phyloP scores from a whole-genome alignment of 64 coral and sea anemone species.

The Catalaphyllia jardinei region DNA sequence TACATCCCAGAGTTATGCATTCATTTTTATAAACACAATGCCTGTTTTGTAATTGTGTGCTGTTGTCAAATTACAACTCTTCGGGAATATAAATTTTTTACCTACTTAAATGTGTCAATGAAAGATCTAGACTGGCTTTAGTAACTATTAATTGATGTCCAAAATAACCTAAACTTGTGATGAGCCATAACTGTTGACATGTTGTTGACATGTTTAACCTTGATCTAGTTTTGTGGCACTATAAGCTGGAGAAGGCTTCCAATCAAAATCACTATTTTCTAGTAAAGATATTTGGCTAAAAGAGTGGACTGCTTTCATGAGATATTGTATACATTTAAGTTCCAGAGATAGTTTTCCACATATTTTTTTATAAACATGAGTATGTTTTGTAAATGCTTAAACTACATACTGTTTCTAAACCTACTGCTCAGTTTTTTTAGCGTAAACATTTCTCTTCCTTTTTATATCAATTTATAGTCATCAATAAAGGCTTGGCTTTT shows the following conservation, averaged over 20 bases:
- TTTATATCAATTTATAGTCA: background rate
- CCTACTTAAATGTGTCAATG: too few relatives aligned
- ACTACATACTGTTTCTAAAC: background rate
- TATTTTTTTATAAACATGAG: conserved; percentile 16
- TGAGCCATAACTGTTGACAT: too few relatives aligned
- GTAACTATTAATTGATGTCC: too few relatives aligned
- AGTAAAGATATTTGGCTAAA: background rate
- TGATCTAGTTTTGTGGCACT: too few relatives aligned
- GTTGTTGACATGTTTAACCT: too few relatives aligned
- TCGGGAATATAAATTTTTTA: too few relatives aligned
- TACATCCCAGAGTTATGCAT: background rate
- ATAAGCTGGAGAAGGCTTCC: too few relatives aligned
- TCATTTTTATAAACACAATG: conserved; percentile 8
- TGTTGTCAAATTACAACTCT: too few relatives aligned
- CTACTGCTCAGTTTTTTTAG: background rate
- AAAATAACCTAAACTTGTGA: too few relatives aligned
- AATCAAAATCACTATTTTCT: too few relatives aligned
- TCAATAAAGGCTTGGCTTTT: conserved; percentile 17
- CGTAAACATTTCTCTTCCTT: background rate
- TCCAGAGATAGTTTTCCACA: background rate
- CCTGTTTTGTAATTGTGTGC: background rate
- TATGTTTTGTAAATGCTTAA: background rate
- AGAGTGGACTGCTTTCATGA: too few relatives aligned
- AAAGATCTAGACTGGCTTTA: too few relatives aligned
- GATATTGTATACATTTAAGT: background rate